phyloP scores from a whole-genome alignment of 2,888 invertebrate species.

The Cheilosia scutellata region DNA sequence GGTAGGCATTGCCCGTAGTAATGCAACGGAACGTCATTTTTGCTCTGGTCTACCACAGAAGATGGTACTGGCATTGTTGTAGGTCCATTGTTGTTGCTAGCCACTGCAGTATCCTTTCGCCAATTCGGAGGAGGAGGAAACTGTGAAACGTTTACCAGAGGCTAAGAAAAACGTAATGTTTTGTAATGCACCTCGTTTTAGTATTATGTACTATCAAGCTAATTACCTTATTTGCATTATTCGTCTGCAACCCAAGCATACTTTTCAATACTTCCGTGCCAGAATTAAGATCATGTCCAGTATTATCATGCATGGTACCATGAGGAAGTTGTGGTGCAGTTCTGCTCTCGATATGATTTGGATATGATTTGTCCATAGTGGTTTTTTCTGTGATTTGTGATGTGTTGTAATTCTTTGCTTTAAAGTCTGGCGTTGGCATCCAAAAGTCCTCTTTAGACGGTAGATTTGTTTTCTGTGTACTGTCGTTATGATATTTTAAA shows the following conservation, averaged over 20 bases:
- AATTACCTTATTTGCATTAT: background rate
- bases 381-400: slow-evolving; percentile 14
- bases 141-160: slow-evolving; percentile 67
- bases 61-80: background rate
- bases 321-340: slow-evolving; percentile 12
- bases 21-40: slow-evolving; percentile 53
- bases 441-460: slow-evolving; percentile 65
- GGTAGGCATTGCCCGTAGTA: slow-evolving; percentile 63
- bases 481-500: slow-evolving; percentile 36
- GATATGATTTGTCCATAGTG: slow-evolving; percentile 35
- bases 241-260: slow-evolving; percentile 57
- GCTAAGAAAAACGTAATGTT: slow-evolving; percentile 11
- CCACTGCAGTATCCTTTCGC: slow-evolving; percentile 26
- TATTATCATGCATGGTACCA: background rate
- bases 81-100: slow-evolving; percentile 28
- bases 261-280: slow-evolving; percentile 58
- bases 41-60: slow-evolving; percentile 28
- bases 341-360: slow-evolving; percentile 45
- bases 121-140: slow-evolving; percentile 67
- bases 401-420: slow-evolving; percentile 47
- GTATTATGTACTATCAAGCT: slow-evolving; percentile 3
- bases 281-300: slow-evolving; percentile 27
- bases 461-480: slow-evolving; percentile 23
- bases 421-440: slow-evolving; percentile 62
- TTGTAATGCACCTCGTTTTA: background rate